Base-by-base conservation (phyloP, 2,797 vertebrate genomes). In the Micromesistius poutassou region DNA sequence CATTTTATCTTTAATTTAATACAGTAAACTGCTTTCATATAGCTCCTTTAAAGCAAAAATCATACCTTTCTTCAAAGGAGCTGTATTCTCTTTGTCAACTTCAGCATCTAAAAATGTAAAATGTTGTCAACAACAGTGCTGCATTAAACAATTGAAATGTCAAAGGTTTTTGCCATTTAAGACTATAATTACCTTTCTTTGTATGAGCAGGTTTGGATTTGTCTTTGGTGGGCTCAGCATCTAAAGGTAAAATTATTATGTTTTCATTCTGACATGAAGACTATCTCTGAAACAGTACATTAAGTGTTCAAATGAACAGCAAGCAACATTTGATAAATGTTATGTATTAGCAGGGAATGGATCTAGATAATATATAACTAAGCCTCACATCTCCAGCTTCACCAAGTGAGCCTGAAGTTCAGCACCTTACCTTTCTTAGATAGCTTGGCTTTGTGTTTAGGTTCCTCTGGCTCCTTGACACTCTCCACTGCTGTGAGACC, bases 361-460 rank as follows among this genome's bases (percentile, higher is more conserved):
- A 30, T 31, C 70, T 30, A 16, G 10, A 70, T 30, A 12, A 6
- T 22, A 73, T 19, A 35, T 10, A 72, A 72, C 71, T 31, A 9
- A 35, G 30, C 30, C 33, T 35, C 46, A 55, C 46, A 25, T 35
- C 36, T 35, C 40, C 22, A 35, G 16, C 13, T 74, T 73, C 33
- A 36, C 12, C 22, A 42, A 16, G 22, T 14, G 19, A 35, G 33
- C 25, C 9, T 40, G 72, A 74, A 28, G n/a, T 40, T 83, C 74
- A 79, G 8, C 4, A 68, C 25, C 55, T 75, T 89, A 91, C 89
- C 90, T 85, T 77, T 42, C 81, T 84, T 86, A 42, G 79, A 71
- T 81, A 38, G 73, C 85, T 84, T 83, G 70, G 75, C 9, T 80
- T 82, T 86, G 74, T 84, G 75, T 62, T 80, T 79, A 71, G 76